Percentiles rank a stretch among this genome's conserved stretches.
Evolutionary conservation across 2,113 vertebrate genomes (phyloP).

Genomic region (Neofelis nebulosa): DNA sequence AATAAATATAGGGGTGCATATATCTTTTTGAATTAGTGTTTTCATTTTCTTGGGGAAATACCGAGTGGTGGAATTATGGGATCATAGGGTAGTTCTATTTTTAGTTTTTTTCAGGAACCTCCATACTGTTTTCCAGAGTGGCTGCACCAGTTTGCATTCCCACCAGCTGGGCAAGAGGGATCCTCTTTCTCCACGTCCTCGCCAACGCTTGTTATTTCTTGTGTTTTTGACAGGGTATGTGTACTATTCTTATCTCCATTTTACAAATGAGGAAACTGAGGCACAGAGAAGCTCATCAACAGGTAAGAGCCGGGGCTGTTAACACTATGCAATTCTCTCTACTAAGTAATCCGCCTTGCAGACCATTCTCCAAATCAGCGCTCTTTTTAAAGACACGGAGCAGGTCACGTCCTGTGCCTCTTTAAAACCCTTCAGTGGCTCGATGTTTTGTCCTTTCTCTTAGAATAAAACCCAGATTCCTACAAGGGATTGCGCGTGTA

Average conservation of each 20-base stretch:
- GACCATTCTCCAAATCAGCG: background rate
- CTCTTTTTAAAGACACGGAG: background rate
- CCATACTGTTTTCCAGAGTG: background rate
- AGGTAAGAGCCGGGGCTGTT: background rate
- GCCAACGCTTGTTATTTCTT: background rate
- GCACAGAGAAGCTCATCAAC: background rate
- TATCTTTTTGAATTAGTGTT: background rate
- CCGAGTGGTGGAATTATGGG: background rate
- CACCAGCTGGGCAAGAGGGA: background rate
- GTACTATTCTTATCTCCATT: background rate
- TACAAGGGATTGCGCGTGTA: accelerated
- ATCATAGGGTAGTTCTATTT: background rate
- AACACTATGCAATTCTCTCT: background rate
- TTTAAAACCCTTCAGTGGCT: background rate
- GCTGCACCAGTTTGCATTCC: background rate
- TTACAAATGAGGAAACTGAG: background rate
- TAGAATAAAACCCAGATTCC: background rate
- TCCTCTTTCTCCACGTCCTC: background rate
- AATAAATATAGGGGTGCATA: background rate
- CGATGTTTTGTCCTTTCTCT: background rate
- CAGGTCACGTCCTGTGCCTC: background rate
- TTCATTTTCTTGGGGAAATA: background rate
- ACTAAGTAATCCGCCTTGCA: background rate
- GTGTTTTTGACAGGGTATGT: background rate
- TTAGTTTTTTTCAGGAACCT: background rate